Conservation (phyloP, 2,113 vertebrate species). For the Zosterops lateralis region DNA sequence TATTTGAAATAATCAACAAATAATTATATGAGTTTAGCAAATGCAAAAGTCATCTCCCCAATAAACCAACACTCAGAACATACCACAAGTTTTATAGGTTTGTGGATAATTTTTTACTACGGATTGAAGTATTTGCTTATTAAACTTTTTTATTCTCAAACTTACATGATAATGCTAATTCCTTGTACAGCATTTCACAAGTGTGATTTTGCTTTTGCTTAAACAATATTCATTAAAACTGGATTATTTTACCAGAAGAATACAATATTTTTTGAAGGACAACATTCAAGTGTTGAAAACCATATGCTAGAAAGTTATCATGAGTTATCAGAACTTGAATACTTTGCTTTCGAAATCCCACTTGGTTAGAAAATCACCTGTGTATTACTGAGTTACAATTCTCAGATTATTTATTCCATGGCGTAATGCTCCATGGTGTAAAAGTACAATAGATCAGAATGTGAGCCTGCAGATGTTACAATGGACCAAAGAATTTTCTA, state of each 20-base stretch:
- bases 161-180: not conserved
- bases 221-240: not conserved
- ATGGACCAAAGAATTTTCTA: rapidly evolving
- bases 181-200: not conserved
- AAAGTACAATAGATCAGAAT: not conserved
- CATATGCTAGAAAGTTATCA: not conserved
- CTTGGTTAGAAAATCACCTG: not conserved
- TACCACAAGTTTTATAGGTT: not conserved
- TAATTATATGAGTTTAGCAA: not conserved
- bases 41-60: not conserved
- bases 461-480: not conserved
- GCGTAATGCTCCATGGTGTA: not conserved
- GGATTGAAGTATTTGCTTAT: not conserved
- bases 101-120: not conserved
- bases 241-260: not conserved
- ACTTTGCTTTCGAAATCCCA: not conserved
- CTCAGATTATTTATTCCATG: not conserved
- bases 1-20: not conserved
- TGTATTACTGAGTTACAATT: not conserved
- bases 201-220: not conserved
- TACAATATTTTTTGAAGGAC: not conserved
- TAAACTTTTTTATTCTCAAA: not conserved
- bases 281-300: not conserved
- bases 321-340: not conserved
- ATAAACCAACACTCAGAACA: not conserved